Base-by-base conservation (phyloP, 2,797 vertebrate species). In the Scomberomorus guttatus region DNA sequence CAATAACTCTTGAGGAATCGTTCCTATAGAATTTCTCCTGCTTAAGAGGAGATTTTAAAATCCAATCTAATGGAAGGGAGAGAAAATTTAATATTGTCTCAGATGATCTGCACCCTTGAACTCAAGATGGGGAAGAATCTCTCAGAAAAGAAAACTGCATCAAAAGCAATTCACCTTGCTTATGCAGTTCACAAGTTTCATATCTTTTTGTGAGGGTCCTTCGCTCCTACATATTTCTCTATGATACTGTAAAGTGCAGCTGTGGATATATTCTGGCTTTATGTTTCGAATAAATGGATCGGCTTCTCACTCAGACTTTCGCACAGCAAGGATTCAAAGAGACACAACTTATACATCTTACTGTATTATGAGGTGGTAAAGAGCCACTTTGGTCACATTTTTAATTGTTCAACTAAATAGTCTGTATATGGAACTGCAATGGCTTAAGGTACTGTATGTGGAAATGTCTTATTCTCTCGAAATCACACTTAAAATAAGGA, bases 21-120 rank as follows among this genome's bases (percentile, higher is more conserved):
- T 79, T 83, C 75, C 72, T 42, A 75, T 90, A 72, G 84, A 91
- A 68, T 87, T 84, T 85, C 56, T 76, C 29, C 79, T 80, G 44
- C 78, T 84, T 60, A 87, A 84, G 82, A 84, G 60, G 64, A 85
- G 75, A 81, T 77, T 92, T 87, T 65, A 77, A 90, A 91, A 91
- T 88, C 80, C 85, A 84, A 82, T 91, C 81, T 75, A 77, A 82
- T 81, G 46, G 77, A 77, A 76, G 79, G 64, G 65, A 83, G 82
- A 81, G 69, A 75, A 54, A 80, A 73, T 69, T 24, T 60, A 52
- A 85, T 81, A 74, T 70, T 60, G 59, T 83, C 79, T 77, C 18
- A 34, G 67, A 64, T 78, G 46, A 76, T 80, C 51, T 77, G 55
- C 58, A 79, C 14, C 29, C 54, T 76, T 81, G 77, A 86, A 52